phyloP scores from a whole-genome alignment of 2,797 vertebrate genomes.

The Alcedo atthis region DNA sequence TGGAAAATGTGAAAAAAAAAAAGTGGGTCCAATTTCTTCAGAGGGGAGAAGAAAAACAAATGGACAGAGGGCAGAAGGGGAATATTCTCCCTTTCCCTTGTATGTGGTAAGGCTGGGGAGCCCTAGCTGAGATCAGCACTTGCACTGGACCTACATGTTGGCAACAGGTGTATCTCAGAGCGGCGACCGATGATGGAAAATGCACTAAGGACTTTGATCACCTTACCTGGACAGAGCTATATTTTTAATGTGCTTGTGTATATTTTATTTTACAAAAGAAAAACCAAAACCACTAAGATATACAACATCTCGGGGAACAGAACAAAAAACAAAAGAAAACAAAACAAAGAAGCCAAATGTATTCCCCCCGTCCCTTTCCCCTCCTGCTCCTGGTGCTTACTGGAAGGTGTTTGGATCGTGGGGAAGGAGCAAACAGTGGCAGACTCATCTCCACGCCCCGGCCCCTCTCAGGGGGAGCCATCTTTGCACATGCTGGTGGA shows the following conservation, averaged over 20 bases:
- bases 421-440: neutral
- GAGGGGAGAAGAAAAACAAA: neutral
- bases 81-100: neutral
- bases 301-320: constrained; percentile 65
- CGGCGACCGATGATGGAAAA: constrained; percentile 24
- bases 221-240: constrained; percentile 51
- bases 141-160: constrained; percentile 18
- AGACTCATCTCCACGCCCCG: neutral
- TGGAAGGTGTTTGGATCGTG: constrained; percentile 30
- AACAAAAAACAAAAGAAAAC: neutral
- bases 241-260: constrained; percentile 55
- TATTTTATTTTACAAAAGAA: constrained; percentile 63
- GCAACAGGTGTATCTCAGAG: constrained; percentile 14
- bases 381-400: constrained; percentile 64
- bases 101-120: neutral
- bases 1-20: constrained; percentile 55
- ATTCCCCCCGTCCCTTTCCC: constrained; percentile 22
- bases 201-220: constrained; percentile 67
- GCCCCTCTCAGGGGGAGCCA: constrained; percentile 37
- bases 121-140: neutral
- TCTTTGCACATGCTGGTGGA: constrained; percentile 70
- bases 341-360: constrained; percentile 59
- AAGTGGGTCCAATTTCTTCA: constrained; percentile 15
- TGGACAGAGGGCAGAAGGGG: neutral
- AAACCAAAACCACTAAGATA: constrained; percentile 71